Base-by-base conservation (phyloP, 2,113 vertebrate genomes). In the Lepisosteus oculatus region DNA sequence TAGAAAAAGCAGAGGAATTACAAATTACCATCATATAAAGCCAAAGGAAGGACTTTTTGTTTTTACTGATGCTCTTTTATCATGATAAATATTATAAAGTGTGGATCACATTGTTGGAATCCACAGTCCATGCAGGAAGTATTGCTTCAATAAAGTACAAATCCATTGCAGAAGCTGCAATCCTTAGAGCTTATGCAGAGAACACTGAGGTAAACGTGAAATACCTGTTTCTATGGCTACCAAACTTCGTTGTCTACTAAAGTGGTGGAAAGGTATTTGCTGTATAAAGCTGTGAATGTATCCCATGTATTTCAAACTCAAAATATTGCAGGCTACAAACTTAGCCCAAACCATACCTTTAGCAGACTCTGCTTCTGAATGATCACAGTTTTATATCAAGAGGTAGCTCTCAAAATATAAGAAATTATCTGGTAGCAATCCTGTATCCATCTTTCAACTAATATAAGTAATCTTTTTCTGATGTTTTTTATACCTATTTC, bases 201-300 rank as follows among this genome's bases (percentile, higher is more conserved):
- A 87, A 74, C 14, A 67, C 14, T 71, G 68, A 75, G 79, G 66
- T 69, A 67, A 77, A 77, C 61, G 70, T 80, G 70, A 72, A 73
- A 69, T 77, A 77, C 62, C 43, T 4, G 87, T 92, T 88, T 79
- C 80, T 56, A 83, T 90, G 84, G 86, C 75, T 88, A 85, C 79
- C 55, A 72, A 77, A 54, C 74, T 79, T 79, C 74, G 65, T 2
- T 65, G 71, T 70, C 82, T 76, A 75, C 74, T 73, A 62, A 71
- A 71, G 79, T 78, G 85, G 78, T 59, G 67, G 67, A 63, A 8
- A 73, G 67, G 69, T 66, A 70, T 67, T 67, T 78, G 71, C 68
- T 73, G 68, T 61, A n/a, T 43, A 14, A 67, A 57, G 70, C 75
- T 69, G 70, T 51, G 61, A 42, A 69, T 72, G 29, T 29, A 29